Evolutionary conservation across 2,113 vertebrate species (phyloP).

Genomic region (Elachura formosa): DNA sequence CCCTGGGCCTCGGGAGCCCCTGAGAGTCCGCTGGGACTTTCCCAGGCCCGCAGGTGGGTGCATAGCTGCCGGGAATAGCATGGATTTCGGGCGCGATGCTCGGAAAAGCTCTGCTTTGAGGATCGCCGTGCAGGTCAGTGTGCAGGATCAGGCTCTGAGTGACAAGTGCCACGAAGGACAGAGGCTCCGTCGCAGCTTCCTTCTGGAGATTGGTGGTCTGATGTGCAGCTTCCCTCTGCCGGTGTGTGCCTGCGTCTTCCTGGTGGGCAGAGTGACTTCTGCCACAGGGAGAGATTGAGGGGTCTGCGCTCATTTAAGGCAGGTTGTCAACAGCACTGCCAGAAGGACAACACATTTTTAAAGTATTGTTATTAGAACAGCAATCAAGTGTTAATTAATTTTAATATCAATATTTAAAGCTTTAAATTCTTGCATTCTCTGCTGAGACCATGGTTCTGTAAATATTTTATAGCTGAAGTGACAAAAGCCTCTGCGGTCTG

Average conservation of each 20-base stretch:
- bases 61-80: neutral
- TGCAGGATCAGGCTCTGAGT: neutral
- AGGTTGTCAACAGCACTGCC: neutral
- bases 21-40: neutral
- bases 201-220: neutral
- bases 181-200: neutral
- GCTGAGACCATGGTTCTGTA: neutral
- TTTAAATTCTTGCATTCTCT: neutral
- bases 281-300: neutral
- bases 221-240: neutral
- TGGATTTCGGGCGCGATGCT: neutral
- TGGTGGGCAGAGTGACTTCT: neutral
- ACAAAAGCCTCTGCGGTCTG: neutral
- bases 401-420: slow-evolving; percentile 13
- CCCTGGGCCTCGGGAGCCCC: neutral
- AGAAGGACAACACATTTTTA: neutral
- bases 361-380: neutral
- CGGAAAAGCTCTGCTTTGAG: fast-evolving
- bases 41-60: too few species aligned
- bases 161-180: fast-evolving
- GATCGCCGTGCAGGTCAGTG: fast-evolving
- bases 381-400: neutral
- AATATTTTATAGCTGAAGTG: slow-evolving; percentile 8
- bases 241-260: neutral
- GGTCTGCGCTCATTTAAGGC: neutral